phyloP scores from a whole-genome alignment of 2,797 vertebrate genomes.

The Mycteria americana region DNA sequence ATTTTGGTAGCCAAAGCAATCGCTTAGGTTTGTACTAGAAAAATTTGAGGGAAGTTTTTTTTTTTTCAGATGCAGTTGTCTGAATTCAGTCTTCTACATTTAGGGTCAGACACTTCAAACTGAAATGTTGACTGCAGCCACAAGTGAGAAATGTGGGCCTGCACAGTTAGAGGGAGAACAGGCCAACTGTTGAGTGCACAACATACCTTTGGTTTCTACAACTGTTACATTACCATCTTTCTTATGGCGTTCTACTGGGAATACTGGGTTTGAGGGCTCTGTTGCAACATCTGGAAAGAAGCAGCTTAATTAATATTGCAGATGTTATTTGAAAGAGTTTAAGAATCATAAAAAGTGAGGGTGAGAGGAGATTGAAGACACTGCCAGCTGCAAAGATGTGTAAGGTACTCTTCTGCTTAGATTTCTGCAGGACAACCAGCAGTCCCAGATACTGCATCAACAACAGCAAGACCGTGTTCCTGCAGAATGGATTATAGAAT shows the following conservation, averaged over 20 bases:
- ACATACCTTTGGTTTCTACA: constrained; percentile 81
- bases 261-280: constrained; percentile 63
- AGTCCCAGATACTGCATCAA: background rate
- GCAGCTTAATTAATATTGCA: background rate
- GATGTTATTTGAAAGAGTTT: background rate
- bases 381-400: background rate
- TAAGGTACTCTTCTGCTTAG: background rate
- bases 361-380: background rate
- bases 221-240: constrained; percentile 73
- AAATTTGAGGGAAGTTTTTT: background rate
- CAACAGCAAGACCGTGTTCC: background rate
- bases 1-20: background rate
- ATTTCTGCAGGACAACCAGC: background rate
- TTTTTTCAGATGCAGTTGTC: too few species aligned
- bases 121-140: background rate
- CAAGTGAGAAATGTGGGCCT: background rate
- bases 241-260: constrained; percentile 68
- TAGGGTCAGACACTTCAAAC: background rate
- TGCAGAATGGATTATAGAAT: background rate
- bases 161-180: background rate
- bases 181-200: background rate
- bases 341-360: background rate
- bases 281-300: constrained; percentile 44
- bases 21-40: background rate
- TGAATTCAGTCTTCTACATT: background rate